These are phyloP conservation scores for Turritopsis rubra DNA, from an alignment of 30 jellyfish, hydroid and myxozoan genomes.

Conservation along the genomic window DNA sequence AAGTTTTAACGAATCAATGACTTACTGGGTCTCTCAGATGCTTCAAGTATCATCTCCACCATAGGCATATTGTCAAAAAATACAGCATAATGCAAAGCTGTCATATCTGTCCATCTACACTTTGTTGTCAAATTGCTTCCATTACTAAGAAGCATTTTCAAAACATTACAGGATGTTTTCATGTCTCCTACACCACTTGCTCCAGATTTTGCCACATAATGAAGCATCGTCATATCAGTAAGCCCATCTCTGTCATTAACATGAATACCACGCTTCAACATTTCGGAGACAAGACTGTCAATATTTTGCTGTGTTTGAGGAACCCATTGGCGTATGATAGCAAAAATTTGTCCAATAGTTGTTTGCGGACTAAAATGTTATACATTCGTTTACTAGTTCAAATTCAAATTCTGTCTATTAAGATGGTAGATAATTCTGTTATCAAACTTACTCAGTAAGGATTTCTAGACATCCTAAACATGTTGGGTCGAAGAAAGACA, in stretches of 20 bases:
- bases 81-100: constrained; percentile 76
- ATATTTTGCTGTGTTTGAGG: constrained; percentile 79
- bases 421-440: neutral
- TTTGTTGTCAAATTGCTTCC: constrained; percentile 45
- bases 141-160: neutral
- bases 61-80: constrained; percentile 61
- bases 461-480: constrained; percentile 51
- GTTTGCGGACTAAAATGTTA: constrained; percentile 55
- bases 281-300: constrained; percentile 47
- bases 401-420: neutral
- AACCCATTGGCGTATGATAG: constrained; percentile 86
- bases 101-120: constrained; percentile 91
- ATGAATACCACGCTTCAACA: constrained; percentile 55
- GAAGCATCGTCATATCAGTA: constrained; percentile 79
- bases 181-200: constrained; percentile 56
- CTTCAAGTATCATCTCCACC: constrained; percentile 43
- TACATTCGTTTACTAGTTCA: neutral
- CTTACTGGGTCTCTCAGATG: neutral
- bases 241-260: constrained; percentile 74
- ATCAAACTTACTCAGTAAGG: constrained; percentile 31
- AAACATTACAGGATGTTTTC: neutral
- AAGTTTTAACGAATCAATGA: neutral
- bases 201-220: constrained; percentile 72
- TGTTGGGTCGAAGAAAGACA: constrained; percentile 65
- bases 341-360: constrained; percentile 60